Base-by-base conservation (phyloP, 2,888 invertebrate species). In the Chloroclystis v-ata region DNA sequence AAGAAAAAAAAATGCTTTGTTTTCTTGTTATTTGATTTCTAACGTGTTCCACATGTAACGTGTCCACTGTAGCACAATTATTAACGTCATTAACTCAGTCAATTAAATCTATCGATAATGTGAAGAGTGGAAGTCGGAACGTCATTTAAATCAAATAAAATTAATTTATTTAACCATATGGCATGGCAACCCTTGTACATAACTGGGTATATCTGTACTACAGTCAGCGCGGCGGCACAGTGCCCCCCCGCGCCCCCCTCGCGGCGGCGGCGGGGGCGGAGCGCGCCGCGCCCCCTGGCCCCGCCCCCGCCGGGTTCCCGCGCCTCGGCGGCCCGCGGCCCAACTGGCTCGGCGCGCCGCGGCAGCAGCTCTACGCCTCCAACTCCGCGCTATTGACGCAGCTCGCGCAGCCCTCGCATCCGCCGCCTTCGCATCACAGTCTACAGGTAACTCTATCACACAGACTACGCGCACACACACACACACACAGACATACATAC, bases 391-490 rank as follows among this genome's bases (percentile, higher is more conserved):
- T 91, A 0, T 89, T 91, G 49, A 90, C 92, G 7, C 91, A 92
- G 64, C 79, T 91, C 0, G 90, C 91, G 60, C 90, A 91, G 50
- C 92, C 92, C 0, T 90, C 90, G 0, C 88, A 89, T 55, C 89
- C 87, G 26, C 89, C 85, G 8, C 86, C 58, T 1, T 28, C 83
- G 10, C 81, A 71, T 1, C 78, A 78, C 49, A 67, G 69, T 28
- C 25, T 57, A 20, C 65, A 63, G 57, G 63, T 64, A 29, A 28
- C 6, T 10, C 9, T 28, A 6, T 7, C 20, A n/a, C n/a, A n/a
- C n/a, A n/a, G n/a, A n/a, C n/a, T n/a, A n/a, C n/a, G n/a, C n/a
- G n/a, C n/a, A n/a, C n/a, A n/a, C n/a, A 20, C 3, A 20, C 20
- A 20, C 20, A 5, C 20, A 20, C 20, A 4, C 20, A 20, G 20